Evolutionary conservation across 2,888 invertebrate species (phyloP).

Genomic region (Heliconius charithonia): DNA sequence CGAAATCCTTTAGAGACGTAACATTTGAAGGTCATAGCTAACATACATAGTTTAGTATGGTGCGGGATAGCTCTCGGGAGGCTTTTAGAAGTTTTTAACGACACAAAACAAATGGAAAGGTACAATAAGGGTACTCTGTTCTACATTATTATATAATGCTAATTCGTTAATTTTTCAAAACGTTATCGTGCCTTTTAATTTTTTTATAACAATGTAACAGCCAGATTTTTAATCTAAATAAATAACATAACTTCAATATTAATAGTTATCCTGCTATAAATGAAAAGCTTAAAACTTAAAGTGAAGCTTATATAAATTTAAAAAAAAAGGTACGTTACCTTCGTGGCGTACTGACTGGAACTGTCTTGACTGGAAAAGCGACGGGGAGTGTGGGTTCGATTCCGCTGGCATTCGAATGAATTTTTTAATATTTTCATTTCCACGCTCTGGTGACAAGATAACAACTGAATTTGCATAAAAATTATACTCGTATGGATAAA

Average conservation of each 20-base stretch:
- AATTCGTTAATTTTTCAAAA: background rate
- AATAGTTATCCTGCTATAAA: background rate
- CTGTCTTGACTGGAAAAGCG: too few species aligned
- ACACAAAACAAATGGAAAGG: background rate
- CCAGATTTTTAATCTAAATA: background rate
- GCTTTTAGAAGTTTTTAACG: constrained; percentile 7
- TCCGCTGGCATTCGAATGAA: too few species aligned
- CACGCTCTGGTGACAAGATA: background rate
- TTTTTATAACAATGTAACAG: background rate
- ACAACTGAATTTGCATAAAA: too few species aligned
- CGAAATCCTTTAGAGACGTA: background rate
- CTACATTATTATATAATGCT: background rate
- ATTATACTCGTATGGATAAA: background rate
- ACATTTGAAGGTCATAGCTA: background rate
- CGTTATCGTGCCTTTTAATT: background rate
- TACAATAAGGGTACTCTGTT: background rate
- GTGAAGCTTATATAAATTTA: too few species aligned
- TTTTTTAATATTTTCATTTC: too few species aligned
- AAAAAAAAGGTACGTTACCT: too few species aligned
- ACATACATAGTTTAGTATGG: background rate
- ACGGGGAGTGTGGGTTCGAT: too few species aligned
- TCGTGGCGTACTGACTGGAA: too few species aligned
- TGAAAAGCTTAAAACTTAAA: too few species aligned
- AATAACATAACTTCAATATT: background rate
- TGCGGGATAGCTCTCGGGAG: background rate